These are phyloP conservation scores for Mimumesa dahlbomi DNA, from an alignment of 2,888 invertebrate species.

Conservation along the genomic window DNA sequence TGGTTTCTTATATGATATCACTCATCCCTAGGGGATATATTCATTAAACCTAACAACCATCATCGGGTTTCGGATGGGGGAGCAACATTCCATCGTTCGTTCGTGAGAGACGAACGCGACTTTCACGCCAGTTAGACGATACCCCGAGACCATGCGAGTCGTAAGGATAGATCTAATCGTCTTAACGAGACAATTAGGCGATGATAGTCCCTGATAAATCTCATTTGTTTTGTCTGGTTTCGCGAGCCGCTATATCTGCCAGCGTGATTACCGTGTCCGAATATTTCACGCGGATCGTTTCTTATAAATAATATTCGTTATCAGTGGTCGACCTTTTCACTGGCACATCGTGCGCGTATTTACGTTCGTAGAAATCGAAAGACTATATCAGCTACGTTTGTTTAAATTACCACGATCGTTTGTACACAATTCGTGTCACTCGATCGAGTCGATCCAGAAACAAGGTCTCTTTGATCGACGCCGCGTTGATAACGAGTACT, in stretches of 20 bases:
- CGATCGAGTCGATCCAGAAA: too few relatives aligned
- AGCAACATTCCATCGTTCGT: neutral
- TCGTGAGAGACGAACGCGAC: constrained; percentile 9
- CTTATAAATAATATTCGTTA: constrained; percentile 37
- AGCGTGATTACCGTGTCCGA: constrained; percentile 48
- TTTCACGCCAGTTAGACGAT: constrained; percentile 33
- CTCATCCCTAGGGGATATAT: too few relatives aligned
- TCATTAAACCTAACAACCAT: constrained; percentile 33
- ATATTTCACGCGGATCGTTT: constrained; percentile 43
- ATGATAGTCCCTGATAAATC: constrained; percentile 70
- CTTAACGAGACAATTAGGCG: constrained; percentile 73
- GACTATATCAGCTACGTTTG: constrained; percentile 6
- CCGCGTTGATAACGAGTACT: too few relatives aligned
- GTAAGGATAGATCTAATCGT: constrained; percentile 49
- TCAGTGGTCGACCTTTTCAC: constrained; percentile 20
- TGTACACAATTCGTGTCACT: too few relatives aligned
- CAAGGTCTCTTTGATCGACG: too few relatives aligned
- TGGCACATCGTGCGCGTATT: constrained; percentile 1
- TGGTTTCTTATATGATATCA: too few relatives aligned
- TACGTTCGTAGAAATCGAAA: constrained; percentile 40
- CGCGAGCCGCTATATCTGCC: constrained; percentile 22
- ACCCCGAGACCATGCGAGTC: neutral
- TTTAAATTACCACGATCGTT: too few relatives aligned
- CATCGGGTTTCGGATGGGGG: constrained; percentile 19
- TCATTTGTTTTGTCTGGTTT: constrained; percentile 71